phyloP scores from a whole-genome alignment of 2,797 vertebrate species.

The Sebastes minor region DNA sequence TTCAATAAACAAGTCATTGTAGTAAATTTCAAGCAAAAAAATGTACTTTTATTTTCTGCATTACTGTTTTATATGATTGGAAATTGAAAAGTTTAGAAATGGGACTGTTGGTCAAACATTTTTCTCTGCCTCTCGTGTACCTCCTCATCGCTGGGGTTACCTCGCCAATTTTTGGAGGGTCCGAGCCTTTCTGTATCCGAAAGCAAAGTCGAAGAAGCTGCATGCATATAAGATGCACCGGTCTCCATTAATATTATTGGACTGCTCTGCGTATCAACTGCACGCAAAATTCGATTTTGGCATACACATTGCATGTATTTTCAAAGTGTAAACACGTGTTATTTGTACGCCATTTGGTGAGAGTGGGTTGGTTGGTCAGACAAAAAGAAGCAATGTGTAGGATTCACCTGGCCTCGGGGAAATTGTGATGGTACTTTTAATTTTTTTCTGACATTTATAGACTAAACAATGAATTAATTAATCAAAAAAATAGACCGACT shows the following conservation, averaged over 20 bases:
- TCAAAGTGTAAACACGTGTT: not conserved
- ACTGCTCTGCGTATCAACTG: not conserved
- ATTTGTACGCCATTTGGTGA: not conserved
- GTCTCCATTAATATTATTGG: rapidly evolving
- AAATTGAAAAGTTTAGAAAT: not conserved
- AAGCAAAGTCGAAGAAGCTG: not conserved
- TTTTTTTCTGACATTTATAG: not conserved
- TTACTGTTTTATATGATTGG: not conserved
- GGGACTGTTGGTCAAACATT: not conserved
- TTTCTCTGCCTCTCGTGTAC: not conserved
- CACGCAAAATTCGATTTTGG: not conserved
- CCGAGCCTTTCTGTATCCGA: not conserved
- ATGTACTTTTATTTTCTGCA: not conserved
- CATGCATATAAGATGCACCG: not conserved
- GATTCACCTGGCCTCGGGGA: not conserved
- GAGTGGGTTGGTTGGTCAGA: not conserved
- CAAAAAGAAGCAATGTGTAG: too few species aligned
- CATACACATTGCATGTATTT: not conserved
- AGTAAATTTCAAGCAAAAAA: not conserved
- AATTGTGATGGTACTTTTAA: not conserved
- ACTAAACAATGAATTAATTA: not conserved
- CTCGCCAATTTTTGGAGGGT: rapidly evolving
- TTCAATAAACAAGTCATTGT: not conserved
- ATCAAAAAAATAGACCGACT: not conserved
- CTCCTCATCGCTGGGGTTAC: not conserved